phyloP scores from a whole-genome alignment of 2,113 vertebrate species.

The Artemisiospiza belli region DNA sequence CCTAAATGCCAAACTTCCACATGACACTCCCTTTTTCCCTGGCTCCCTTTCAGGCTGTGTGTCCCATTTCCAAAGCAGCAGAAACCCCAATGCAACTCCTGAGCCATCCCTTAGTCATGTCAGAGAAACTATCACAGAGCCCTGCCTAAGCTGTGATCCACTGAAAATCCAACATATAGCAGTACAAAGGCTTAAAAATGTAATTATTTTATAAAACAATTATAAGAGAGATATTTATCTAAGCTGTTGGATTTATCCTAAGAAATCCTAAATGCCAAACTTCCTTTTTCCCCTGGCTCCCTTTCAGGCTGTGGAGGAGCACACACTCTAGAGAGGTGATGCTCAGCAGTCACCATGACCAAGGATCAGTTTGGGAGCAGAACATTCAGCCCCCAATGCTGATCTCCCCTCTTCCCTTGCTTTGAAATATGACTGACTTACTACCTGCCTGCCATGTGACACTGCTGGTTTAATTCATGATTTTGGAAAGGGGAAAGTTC shows the following conservation, averaged over 20 bases:
- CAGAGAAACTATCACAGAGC: background rate
- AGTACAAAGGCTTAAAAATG: background rate
- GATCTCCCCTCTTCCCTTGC: background rate
- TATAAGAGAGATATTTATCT: background rate
- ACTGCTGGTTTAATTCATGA: background rate
- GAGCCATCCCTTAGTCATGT: background rate
- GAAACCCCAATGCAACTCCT: background rate
- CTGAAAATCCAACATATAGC: background rate
- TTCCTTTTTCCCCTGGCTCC: background rate
- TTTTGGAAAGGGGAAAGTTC: background rate
- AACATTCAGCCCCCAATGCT: background rate
- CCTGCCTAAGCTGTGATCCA: background rate
- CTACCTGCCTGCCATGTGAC: accelerated
- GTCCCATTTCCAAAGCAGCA: background rate
- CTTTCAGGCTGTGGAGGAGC: background rate
- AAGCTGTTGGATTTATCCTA: background rate
- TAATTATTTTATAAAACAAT: background rate
- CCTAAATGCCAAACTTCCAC: background rate
- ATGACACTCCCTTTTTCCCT: background rate
- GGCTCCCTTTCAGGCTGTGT: too few species aligned
- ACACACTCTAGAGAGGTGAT: accelerated
- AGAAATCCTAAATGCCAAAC: background rate
- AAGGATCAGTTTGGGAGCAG: accelerated
- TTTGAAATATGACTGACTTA: background rate
- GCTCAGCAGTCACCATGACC: background rate